Percentiles rank a stretch among this genome's conserved stretches.
Evolutionary conservation across 2,797 vertebrate genomes (phyloP).

Genomic region (Pantherophis alleghaniensis): DNA sequence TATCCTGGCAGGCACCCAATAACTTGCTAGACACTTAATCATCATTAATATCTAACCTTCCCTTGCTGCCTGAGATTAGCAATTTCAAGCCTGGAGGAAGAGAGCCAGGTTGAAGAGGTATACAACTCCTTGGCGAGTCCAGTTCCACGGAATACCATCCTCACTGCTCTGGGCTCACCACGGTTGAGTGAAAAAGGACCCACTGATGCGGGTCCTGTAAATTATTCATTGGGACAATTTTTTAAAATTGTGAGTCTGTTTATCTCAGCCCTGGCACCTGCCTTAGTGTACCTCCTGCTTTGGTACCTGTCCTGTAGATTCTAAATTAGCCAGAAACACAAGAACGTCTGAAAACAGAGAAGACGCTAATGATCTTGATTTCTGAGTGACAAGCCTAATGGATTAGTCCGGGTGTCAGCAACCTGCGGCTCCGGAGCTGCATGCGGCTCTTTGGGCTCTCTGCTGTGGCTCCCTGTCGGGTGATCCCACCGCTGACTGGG

Average conservation of each 20-base stretch:
- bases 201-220: not conserved
- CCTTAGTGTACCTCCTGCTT: not conserved
- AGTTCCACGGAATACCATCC: not conserved
- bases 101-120: not conserved
- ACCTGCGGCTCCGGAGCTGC: no score
- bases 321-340: not conserved
- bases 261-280: not conserved
- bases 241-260: not conserved
- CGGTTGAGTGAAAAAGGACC: not conserved
- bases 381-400: no score
- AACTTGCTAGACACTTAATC: not conserved
- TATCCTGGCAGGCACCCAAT: not conserved
- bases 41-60: not conserved
- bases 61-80: not conserved
- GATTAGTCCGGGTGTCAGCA: no score
- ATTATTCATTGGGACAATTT: not conserved
- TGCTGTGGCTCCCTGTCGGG: no score
- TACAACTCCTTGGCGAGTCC: not conserved
- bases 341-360: not conserved
- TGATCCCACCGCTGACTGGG: no score
- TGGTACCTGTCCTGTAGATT: not conserved
- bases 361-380: not conserved
- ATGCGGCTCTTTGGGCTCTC: no score
- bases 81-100: not conserved
- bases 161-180: not conserved